phyloP scores from a whole-genome alignment of 2,888 invertebrate genomes.

The Emmelina monodactyla region DNA sequence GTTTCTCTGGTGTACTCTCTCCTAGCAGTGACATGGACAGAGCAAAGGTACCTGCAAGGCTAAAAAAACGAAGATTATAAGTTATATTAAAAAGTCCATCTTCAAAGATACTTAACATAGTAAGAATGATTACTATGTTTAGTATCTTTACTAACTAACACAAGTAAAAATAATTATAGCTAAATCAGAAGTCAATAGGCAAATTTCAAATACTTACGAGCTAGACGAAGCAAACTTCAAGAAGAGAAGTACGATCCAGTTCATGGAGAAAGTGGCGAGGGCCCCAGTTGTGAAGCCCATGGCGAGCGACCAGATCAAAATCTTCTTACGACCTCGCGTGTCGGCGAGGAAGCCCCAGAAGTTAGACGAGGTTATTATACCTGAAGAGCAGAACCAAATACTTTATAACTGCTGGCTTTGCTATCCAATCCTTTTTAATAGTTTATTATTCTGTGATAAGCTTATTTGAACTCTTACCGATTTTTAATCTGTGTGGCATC shows the following conservation, averaged over 20 bases:
- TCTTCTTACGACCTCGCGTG: constrained; percentile 34
- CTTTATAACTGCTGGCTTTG: too few relatives aligned
- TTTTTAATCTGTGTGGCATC: too few relatives aligned
- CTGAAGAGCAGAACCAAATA: too few relatives aligned
- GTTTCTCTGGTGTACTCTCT: constrained; percentile 32
- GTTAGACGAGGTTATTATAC: constrained; percentile 50
- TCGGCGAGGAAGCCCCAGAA: constrained; percentile 54
- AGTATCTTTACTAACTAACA: background rate
- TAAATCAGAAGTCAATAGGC: background rate
- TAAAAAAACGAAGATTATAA: too few relatives aligned
- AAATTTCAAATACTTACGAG: constrained; percentile 42
- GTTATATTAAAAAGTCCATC: too few relatives aligned
- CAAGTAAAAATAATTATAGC: background rate
- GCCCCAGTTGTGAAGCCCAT: constrained; percentile 58
- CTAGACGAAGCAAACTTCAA: constrained; percentile 73
- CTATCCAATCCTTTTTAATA: too few relatives aligned
- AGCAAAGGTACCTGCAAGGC: constrained; percentile 40
- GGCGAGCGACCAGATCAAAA: constrained; percentile 34
- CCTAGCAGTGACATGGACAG: constrained; percentile 36
- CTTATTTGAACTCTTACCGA: too few relatives aligned
- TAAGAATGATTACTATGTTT: background rate
- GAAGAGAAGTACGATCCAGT: constrained; percentile 63
- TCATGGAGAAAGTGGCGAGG: constrained; percentile 64
- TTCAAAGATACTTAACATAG: background rate
- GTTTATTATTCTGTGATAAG: too few relatives aligned